These are phyloP conservation scores for Limenitis camilla DNA, from an alignment of 2,888 invertebrate genomes.

Conservation along the genomic window DNA sequence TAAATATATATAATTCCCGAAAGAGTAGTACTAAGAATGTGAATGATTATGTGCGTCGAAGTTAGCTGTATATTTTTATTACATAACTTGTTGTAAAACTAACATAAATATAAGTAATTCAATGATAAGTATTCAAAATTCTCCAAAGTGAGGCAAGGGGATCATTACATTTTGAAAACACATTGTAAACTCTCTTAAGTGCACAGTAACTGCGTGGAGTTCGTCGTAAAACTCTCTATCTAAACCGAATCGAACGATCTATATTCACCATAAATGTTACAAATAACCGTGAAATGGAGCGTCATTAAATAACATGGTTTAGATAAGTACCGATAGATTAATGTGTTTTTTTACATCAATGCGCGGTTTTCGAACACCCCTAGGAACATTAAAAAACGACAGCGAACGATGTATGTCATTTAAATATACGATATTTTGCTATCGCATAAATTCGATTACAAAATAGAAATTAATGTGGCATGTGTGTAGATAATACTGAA, in stretches of 20 bases:
- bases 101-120: neutral
- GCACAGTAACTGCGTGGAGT: neutral
- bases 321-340: constrained; percentile 67
- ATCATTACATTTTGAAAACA: neutral
- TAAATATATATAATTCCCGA: too few relatives aligned
- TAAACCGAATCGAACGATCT: constrained; percentile 50
- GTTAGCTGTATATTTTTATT: neutral
- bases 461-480: constrained; percentile 16
- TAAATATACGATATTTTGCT: constrained; percentile 49
- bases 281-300: constrained; percentile 69
- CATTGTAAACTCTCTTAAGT: neutral
- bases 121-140: neutral
- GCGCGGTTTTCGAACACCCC: constrained; percentile 48
- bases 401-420: constrained; percentile 53
- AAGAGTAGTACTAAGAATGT: too few relatives aligned
- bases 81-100: neutral
- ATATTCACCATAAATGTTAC: constrained; percentile 62
- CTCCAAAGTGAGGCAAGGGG: neutral
- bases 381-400: constrained; percentile 50
- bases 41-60: too few relatives aligned
- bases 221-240: constrained; percentile 39
- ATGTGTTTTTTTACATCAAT: constrained; percentile 68
- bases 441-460: constrained; percentile 28
- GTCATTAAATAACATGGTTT: constrained; percentile 70
- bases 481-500: constrained; percentile 32